Evolutionary conservation across 2,888 invertebrate genomes (phyloP).

Genomic region (Dendrolimus pini): DNA sequence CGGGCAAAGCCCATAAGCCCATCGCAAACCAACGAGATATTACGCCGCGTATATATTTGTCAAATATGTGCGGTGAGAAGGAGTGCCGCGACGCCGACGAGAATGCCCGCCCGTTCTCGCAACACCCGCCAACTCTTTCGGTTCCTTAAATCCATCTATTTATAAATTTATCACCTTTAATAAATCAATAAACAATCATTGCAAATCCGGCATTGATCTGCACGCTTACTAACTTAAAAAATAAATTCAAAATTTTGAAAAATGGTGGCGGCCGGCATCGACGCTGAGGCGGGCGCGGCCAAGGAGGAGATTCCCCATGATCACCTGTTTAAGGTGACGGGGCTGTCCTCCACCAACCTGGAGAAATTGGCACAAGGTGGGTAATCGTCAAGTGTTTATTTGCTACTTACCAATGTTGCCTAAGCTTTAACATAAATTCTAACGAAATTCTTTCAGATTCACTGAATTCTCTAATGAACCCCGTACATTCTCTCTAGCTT

Average conservation of each 20-base stretch:
- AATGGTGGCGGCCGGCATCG: conserved; percentile 38
- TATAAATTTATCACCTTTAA: neutral
- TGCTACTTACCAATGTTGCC: no score
- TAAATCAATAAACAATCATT: neutral
- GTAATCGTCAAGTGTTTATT: conserved; percentile 1
- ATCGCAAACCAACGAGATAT: conserved; percentile 36
- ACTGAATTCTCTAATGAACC: no score
- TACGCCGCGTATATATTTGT: conserved; percentile 2
- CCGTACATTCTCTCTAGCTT: no score
- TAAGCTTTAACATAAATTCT: no score
- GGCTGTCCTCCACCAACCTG: conserved; percentile 54
- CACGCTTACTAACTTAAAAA: no score
- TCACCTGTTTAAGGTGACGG: conserved; percentile 60
- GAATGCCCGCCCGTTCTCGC: conserved; percentile 14
- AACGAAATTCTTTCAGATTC: no score
- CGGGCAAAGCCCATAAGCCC: conserved; percentile 10
- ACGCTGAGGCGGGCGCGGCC: conserved; percentile 26
- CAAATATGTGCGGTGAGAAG: neutral
- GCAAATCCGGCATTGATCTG: no score
- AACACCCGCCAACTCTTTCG: neutral
- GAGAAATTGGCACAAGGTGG: conserved; percentile 62
- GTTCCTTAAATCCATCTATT: neutral
- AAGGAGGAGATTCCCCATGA: conserved; percentile 59
- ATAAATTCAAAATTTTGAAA: neutral
- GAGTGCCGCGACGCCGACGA: conserved; percentile 3